Conservation (phyloP, 2,797 vertebrate species). For the Danio albolineatus region DNA sequence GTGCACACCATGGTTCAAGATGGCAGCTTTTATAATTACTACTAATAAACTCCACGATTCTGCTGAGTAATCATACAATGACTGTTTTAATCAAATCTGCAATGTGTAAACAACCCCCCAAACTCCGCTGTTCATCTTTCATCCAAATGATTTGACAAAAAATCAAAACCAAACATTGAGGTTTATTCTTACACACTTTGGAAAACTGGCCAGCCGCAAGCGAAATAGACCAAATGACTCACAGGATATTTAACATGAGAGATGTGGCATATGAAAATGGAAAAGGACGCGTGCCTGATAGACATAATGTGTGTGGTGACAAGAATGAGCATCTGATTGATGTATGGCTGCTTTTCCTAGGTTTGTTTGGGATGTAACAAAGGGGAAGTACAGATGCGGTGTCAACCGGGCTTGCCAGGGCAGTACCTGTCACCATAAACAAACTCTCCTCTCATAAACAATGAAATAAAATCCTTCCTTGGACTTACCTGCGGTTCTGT, state of each 20-base stretch:
- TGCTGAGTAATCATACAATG: too few relatives aligned
- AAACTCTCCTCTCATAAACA: constrained; percentile 36
- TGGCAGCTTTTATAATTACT: too few relatives aligned
- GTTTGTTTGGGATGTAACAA: constrained; percentile 51
- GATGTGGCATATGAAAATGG: constrained; percentile 29
- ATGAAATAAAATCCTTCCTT: constrained; percentile 31
- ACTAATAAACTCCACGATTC: too few relatives aligned
- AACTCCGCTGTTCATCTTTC: background rate
- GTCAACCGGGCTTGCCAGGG: constrained; percentile 36
- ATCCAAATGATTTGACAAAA: background rate
- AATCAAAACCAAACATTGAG: background rate
- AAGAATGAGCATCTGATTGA: constrained; percentile 36
- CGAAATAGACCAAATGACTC: constrained; percentile 18
- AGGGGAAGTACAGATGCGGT: constrained; percentile 54
- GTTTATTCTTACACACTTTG: constrained; percentile 6
- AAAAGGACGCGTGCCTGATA: constrained; percentile 40
- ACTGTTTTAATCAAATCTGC: too few relatives aligned
- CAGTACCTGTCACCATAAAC: constrained; percentile 32
- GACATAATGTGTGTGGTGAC: constrained; percentile 39
- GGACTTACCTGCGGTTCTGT: constrained; percentile 36
- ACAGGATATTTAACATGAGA: constrained; percentile 28
- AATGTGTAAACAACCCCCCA: too few relatives aligned
- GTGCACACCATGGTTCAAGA: too few relatives aligned
- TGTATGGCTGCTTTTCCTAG: constrained; percentile 39
- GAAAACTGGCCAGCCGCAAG: constrained; percentile 21